phyloP scores from a whole-genome alignment of 2,113 vertebrate species.

The Todiramphus chloris region DNA sequence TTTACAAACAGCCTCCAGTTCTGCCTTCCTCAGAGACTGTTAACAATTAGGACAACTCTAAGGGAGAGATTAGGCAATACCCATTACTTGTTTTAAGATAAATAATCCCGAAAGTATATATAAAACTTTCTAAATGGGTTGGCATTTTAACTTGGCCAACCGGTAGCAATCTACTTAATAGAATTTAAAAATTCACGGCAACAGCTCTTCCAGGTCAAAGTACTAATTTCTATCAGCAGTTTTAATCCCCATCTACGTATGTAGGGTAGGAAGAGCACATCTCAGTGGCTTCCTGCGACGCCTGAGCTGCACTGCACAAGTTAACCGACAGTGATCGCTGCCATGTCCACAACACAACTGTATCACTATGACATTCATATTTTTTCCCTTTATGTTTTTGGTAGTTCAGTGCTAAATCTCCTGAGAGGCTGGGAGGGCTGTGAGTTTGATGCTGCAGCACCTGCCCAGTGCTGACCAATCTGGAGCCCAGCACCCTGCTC shows the following conservation, averaged over 20 bases:
- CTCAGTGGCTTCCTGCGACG: not conserved
- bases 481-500: not conserved
- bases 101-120: not conserved
- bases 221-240: not conserved
- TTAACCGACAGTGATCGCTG: not conserved
- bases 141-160: not conserved
- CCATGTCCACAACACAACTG: not conserved
- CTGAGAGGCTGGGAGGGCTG: too few relatives aligned
- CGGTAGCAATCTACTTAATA: not conserved
- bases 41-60: not conserved
- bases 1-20: not conserved
- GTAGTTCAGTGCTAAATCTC: not conserved
- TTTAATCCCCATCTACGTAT: not conserved
- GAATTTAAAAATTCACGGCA: not conserved
- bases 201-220: not conserved
- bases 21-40: not conserved
- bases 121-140: not conserved
- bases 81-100: not conserved
- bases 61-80: not conserved
- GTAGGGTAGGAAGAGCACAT: not conserved
- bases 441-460: not conserved
- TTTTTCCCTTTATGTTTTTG: not conserved
- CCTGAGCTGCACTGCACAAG: not conserved
- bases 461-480: not conserved
- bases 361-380: too few relatives aligned